Base-by-base conservation (phyloP, 2,797 vertebrate species). In the Petrocephalus sullivani region DNA sequence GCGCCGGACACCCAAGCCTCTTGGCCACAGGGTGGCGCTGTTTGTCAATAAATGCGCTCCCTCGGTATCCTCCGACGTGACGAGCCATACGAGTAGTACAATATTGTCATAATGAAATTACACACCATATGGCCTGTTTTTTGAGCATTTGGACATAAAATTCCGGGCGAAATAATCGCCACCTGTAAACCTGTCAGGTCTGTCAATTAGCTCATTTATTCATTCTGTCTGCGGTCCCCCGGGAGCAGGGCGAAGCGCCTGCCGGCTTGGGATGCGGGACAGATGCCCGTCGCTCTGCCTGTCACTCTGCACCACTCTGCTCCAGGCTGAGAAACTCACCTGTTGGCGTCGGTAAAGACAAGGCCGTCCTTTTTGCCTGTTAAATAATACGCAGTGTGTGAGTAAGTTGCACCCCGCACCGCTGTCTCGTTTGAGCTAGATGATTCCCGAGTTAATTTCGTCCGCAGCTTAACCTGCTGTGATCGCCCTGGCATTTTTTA, bases 11-110 rank as follows among this genome's bases (percentile, higher is more conserved):
- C 23, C 61, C 84, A n/a, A 33, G 8, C 81, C 60, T 46, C 37
- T 81, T 56, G 86, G 78, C 93, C 94, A 93, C 94, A 92, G 90
- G 94, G 92, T 92, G 94, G 94, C 82, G 92, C 93, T 95, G 90
- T 94, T 93, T 90, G 87, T 88, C 90, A 90, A 67, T 90, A 87
- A 91, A 94, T 92, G 88, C 64, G 57, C 71, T 21, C 21, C 28
- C 28, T 14, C 3, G 14, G 49, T 37, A 3, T 61, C 8, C 49
- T 37, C 2, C 57, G 8, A 21, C 28, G 19, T 87, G 19, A 51
- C 33, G 46, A 61, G 85, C 83, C 56, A 9, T 78, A 83, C 21
- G 23, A 54, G 84, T 8, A 61, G 58, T 86, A 51, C 28, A 21
- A 64, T 33, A 53, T 51, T 60, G 56, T 56, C 28, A 51, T 83